Conservation (phyloP, 1,140 invertebrate genomes). For the Diabrotica undecimpunctata region DNA sequence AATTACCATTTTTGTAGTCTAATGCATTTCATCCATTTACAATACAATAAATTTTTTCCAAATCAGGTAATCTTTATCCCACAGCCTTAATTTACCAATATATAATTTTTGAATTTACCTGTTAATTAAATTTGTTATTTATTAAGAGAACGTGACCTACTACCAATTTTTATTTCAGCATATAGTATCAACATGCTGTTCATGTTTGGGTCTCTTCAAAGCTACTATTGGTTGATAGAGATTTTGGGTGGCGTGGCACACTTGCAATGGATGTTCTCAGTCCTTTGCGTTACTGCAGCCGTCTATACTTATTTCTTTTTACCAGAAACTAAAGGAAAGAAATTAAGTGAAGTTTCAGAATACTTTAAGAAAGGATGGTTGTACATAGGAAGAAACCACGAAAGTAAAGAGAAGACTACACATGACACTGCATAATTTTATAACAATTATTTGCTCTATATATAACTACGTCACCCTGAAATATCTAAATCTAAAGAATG, state of each 20-base stretch:
- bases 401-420: neutral
- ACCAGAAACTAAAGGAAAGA: neutral
- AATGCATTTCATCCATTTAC: too few relatives aligned
- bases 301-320: neutral
- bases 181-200: neutral
- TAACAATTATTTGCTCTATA: too few relatives aligned
- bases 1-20: too few relatives aligned
- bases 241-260: neutral
- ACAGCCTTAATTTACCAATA: too few relatives aligned
- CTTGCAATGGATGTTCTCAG: neutral
- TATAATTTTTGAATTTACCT: too few relatives aligned
- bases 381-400: slow-evolving; percentile 22
- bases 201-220: neutral
- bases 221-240: neutral
- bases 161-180: neutral
- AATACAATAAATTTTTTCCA: too few relatives aligned
- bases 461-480: too few relatives aligned
- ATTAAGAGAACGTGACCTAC: too few relatives aligned
- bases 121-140: too few relatives aligned
- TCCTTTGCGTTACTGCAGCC: neutral
- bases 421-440: too few relatives aligned
- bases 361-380: slow-evolving; percentile 30
- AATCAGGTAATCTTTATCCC: too few relatives aligned
- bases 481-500: too few relatives aligned
- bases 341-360: slow-evolving; percentile 20